Conservation (phyloP, 2,113 vertebrate genomes). For the Mellivora capensis region DNA sequence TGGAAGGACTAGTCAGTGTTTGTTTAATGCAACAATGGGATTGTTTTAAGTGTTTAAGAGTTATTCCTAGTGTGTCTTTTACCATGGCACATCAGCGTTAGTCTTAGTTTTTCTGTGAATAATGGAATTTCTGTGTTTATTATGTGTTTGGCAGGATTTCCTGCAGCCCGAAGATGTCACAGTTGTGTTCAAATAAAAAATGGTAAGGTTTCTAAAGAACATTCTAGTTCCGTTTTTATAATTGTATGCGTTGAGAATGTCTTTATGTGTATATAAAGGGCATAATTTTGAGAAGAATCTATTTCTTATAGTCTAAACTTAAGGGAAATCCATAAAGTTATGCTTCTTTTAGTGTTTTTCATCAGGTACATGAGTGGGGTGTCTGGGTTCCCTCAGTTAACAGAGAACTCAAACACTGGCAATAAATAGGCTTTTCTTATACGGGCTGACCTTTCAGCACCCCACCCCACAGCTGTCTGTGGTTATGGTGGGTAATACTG, state of each 20-base stretch:
- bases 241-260: not conserved
- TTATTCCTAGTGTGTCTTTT: not conserved
- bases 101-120: slow-evolving; percentile 18
- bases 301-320: slow-evolving; percentile 32
- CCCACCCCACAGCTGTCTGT: not conserved
- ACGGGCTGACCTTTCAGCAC: not conserved
- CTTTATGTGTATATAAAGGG: not conserved
- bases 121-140: slow-evolving; percentile 48
- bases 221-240: not conserved
- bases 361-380: not conserved
- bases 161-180: slow-evolving; percentile 96
- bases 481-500: not conserved
- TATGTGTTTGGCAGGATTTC: slow-evolving; percentile 88
- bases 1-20: not conserved
- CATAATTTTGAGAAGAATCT: not conserved
- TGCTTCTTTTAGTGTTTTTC: not conserved
- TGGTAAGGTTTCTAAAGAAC: slow-evolving; percentile 82
- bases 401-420: not conserved
- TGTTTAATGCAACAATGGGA: not conserved
- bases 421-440: not conserved
- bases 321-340: not conserved
- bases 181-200: slow-evolving; percentile 98
- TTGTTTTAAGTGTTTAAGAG: not conserved
- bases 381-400: not conserved
- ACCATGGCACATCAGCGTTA: not conserved